Conservation (phyloP, 2,888 invertebrate species). For the Temnothorax rugatulus region DNA sequence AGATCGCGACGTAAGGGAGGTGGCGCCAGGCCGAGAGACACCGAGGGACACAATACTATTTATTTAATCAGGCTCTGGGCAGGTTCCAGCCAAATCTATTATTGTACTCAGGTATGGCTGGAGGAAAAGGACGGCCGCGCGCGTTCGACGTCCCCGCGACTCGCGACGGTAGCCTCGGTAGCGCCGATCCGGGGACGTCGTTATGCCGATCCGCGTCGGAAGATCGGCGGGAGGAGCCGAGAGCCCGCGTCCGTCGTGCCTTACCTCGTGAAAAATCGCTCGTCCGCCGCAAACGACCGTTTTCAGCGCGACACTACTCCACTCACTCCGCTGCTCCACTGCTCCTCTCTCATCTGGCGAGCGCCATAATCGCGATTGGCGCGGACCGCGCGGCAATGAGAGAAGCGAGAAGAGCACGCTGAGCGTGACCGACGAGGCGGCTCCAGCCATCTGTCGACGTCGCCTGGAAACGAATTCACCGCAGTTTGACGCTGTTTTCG, state of each 20-base stretch:
- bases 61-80: constrained; percentile 85
- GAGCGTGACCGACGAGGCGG: neutral
- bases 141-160: constrained; percentile 42
- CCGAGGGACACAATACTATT: constrained; percentile 77
- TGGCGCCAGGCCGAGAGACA: constrained; percentile 76
- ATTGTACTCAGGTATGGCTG: constrained; percentile 86
- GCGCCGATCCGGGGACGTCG: neutral
- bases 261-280: constrained; percentile 63
- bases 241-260: constrained; percentile 29
- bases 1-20: constrained; percentile 59
- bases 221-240: neutral
- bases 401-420: constrained; percentile 4
- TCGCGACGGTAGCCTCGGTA: constrained; percentile 14
- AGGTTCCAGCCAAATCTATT: constrained; percentile 87
- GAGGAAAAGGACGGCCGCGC: constrained; percentile 80
- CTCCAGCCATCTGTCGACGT: constrained; percentile 56
- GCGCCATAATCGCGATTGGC: constrained; percentile 72
- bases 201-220: neutral
- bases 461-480: constrained; percentile 18
- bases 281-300: constrained; percentile 58
- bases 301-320: constrained; percentile 71
- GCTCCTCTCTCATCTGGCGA: constrained; percentile 68
- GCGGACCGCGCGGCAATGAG: constrained; percentile 53
- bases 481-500: neutral
- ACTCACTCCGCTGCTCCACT: constrained; percentile 66